These are phyloP conservation scores for Nasalis larvatus DNA, from an alignment of 2,113 vertebrate genomes.

Conservation along the genomic window DNA sequence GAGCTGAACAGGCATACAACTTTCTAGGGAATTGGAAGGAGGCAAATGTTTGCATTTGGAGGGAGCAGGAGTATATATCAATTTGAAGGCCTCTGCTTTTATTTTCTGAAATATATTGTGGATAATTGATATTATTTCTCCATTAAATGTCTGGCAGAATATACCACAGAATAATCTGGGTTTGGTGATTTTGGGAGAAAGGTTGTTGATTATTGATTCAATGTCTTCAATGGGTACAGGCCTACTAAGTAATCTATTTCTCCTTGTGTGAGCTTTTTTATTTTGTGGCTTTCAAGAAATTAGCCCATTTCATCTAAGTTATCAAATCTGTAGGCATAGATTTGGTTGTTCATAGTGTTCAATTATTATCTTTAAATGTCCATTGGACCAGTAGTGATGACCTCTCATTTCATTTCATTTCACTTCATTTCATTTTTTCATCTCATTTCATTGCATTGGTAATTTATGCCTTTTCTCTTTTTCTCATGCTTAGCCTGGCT, in stretches of 20 bases:
- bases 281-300: background rate
- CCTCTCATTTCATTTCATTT: background rate
- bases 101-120: background rate
- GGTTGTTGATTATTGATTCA: background rate
- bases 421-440: background rate
- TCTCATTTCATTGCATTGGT: background rate
- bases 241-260: background rate
- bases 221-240: background rate
- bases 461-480: background rate
- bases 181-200: background rate
- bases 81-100: background rate
- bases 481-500: background rate
- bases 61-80: background rate
- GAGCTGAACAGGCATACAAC: background rate
- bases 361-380: background rate
- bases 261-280: background rate
- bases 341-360: background rate
- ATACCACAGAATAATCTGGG: background rate
- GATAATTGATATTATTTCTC: background rate
- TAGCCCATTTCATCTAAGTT: background rate
- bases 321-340: background rate
- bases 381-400: background rate
- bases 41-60: background rate
- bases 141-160: background rate
- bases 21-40: background rate